These are phyloP conservation scores for Bruchidius siliquastri DNA, from an alignment of 2,888 invertebrate genomes.

Conservation along the genomic window DNA sequence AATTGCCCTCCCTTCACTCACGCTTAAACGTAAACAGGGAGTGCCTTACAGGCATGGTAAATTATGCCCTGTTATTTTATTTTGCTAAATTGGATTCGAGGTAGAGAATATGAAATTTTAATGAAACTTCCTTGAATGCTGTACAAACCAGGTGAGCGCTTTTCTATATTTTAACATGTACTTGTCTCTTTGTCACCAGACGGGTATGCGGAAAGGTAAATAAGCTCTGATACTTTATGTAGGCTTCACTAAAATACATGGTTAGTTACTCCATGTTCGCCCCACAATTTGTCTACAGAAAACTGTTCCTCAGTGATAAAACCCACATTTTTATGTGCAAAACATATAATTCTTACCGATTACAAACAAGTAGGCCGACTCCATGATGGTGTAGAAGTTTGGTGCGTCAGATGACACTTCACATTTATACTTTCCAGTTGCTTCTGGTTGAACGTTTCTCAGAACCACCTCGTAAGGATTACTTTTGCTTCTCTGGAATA, in stretches of 20 bases:
- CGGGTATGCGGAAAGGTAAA: no score
- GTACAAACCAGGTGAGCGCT: neutral
- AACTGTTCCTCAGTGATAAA: no score
- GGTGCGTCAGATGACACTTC: slow-evolving; percentile 73
- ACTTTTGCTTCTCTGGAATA: slow-evolving; percentile 55
- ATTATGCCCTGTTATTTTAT: neutral
- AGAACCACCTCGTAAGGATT: slow-evolving; percentile 63
- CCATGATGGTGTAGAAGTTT: slow-evolving; percentile 64
- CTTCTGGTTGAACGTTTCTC: slow-evolving; percentile 63
- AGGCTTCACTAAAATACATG: no score
- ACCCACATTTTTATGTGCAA: no score
- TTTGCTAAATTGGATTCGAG: neutral
- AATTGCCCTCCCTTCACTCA: neutral
- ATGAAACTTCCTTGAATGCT: neutral
- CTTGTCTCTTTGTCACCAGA: no score
- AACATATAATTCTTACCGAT: slow-evolving; percentile 57
- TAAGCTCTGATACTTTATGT: no score
- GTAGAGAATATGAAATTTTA: neutral
- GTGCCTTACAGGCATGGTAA: neutral
- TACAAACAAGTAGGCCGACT: slow-evolving; percentile 65
- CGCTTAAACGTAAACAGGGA: neutral
- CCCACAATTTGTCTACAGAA: no score
- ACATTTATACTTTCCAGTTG: slow-evolving; percentile 69
- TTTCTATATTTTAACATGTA: no score
- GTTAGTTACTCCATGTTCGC: no score